Percentiles rank a stretch among this genome's conserved stretches.
These are phyloP conservation scores for Xestia sexstrigata DNA, from an alignment of 2,888 invertebrate species.

Conservation along the genomic window DNA sequence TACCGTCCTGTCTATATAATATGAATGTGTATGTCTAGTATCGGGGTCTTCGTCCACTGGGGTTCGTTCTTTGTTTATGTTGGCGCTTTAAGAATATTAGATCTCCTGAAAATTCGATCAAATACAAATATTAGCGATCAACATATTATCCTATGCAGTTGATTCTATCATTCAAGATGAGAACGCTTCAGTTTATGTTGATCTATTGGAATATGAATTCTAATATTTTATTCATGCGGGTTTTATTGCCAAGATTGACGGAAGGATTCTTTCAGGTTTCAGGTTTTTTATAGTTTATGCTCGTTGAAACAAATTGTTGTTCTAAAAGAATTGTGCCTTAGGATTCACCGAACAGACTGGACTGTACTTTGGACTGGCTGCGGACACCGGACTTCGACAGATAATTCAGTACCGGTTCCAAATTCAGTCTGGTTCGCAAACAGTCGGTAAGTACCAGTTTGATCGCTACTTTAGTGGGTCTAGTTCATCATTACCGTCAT, in stretches of 20 bases:
- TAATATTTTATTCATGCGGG: slow-evolving; percentile 9
- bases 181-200: slow-evolving; percentile 24
- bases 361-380: not conserved
- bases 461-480: not conserved
- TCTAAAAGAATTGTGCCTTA: not conserved
- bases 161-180: slow-evolving; percentile 35
- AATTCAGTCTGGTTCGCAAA: not conserved
- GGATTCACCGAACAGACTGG: not conserved
- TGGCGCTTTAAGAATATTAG: slow-evolving; percentile 61
- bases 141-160: slow-evolving; percentile 31
- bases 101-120: slow-evolving; percentile 58
- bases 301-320: not conserved
- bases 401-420: not conserved
- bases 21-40: not conserved
- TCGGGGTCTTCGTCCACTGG: slow-evolving; percentile 27
- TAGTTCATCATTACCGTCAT: not conserved
- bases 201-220: not conserved
- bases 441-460: not conserved
- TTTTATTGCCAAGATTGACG: slow-evolving; percentile 17
- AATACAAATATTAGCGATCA: slow-evolving; percentile 60
- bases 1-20: not conserved
- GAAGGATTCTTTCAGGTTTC: not conserved
- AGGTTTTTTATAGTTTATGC: not conserved
- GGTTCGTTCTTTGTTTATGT: slow-evolving; percentile 60
- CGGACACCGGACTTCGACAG: not conserved